These are phyloP conservation scores for Oreocharis arfaki DNA, from an alignment of 2,113 vertebrate genomes.

Conservation along the genomic window DNA sequence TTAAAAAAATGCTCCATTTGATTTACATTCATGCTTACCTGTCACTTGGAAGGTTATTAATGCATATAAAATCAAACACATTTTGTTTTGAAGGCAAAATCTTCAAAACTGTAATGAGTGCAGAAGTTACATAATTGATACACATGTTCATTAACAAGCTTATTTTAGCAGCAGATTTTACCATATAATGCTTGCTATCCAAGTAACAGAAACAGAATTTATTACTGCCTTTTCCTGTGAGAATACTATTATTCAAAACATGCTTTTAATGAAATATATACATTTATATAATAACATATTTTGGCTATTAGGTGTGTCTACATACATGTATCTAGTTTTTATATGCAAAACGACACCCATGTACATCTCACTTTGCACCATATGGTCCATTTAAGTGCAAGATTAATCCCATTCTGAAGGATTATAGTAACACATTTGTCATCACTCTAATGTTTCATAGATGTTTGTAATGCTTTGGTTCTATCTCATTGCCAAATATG, in stretches of 20 bases:
- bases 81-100: conserved; percentile 1
- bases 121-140: neutral
- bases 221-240: neutral
- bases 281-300: neutral
- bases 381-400: neutral
- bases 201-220: neutral
- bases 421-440: neutral
- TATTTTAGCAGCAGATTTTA: neutral
- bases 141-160: neutral
- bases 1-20: neutral
- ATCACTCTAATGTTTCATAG: neutral
- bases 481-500: neutral
- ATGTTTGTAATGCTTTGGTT: neutral
- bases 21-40: neutral
- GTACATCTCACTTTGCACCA: neutral
- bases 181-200: neutral
- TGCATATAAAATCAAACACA: neutral
- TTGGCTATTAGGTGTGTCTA: neutral
- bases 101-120: neutral
- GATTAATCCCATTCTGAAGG: neutral
- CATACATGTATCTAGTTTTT: neutral
- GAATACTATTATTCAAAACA: neutral
- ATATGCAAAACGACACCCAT: neutral
- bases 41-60: neutral
- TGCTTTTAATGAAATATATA: neutral